phyloP scores from a whole-genome alignment of 92 coral and sea anemone genomes.

The Desmophyllum pertusum region DNA sequence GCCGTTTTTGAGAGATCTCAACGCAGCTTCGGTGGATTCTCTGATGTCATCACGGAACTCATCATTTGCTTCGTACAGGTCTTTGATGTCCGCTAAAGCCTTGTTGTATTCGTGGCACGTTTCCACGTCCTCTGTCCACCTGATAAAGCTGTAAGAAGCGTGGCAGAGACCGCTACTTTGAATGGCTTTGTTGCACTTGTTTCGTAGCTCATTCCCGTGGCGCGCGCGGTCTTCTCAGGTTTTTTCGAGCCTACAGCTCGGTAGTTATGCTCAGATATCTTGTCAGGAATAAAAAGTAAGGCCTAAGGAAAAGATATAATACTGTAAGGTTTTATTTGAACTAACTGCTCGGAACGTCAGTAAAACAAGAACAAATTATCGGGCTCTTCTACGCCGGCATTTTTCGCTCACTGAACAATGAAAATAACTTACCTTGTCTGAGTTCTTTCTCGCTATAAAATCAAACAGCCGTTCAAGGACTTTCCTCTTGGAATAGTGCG shows the following conservation, averaged over 20 bases:
- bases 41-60: slow-evolving; percentile 66
- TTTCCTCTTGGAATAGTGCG: slow-evolving; percentile 62
- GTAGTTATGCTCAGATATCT: slow-evolving; percentile 80
- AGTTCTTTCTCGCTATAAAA: slow-evolving; percentile 41
- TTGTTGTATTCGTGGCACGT: slow-evolving; percentile 55
- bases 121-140: slow-evolving; percentile 82
- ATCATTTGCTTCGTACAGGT: slow-evolving; percentile 69
- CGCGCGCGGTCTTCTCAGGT: slow-evolving; percentile 78
- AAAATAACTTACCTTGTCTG: slow-evolving; percentile 58
- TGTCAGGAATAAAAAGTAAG: slow-evolving; percentile 71
- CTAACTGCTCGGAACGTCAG: too few species aligned
- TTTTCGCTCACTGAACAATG: neutral
- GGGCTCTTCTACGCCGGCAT: neutral
- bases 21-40: slow-evolving; percentile 66
- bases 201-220: slow-evolving; percentile 68
- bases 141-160: slow-evolving; percentile 48
- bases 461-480: slow-evolving; percentile 56
- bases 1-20: slow-evolving; percentile 62
- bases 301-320: slow-evolving; percentile 42
- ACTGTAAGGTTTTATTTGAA: neutral
- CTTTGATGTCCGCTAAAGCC: slow-evolving; percentile 57
- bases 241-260: slow-evolving; percentile 82
- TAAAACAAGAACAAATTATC: too few species aligned
- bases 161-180: slow-evolving; percentile 39
- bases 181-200: slow-evolving; percentile 76